Evolutionary conservation across 1,140 invertebrate genomes (phyloP).

Genomic region (Drosophila yakuba): DNA sequence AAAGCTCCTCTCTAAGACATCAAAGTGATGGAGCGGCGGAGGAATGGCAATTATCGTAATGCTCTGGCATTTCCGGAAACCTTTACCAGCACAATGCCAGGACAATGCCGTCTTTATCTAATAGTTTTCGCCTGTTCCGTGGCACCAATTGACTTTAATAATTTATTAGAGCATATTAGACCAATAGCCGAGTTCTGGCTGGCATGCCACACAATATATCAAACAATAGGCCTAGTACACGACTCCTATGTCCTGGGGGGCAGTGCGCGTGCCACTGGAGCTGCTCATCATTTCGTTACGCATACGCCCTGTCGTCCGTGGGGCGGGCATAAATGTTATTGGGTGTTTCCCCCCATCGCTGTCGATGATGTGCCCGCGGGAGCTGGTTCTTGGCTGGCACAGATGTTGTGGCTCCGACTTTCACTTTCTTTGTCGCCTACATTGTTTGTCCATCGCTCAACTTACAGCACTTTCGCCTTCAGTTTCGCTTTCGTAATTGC

Average conservation of each 20-base stretch:
- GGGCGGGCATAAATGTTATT: conserved; percentile 9
- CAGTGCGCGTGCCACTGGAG: conserved; percentile 54
- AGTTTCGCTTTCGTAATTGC: conserved; percentile 13
- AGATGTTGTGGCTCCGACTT: conserved; percentile 2
- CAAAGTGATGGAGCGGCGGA: conserved; percentile 19
- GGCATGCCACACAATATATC: conserved; percentile 60
- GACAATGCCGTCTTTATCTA: conserved; percentile 10
- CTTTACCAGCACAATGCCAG: neutral
- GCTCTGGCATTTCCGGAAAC: conserved; percentile 27
- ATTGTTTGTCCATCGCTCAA: conserved; percentile 65
- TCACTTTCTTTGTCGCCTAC: conserved; percentile 37
- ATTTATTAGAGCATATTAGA: conserved; percentile 66
- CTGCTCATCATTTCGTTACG: conserved; percentile 48
- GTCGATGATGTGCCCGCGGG: conserved; percentile 2
- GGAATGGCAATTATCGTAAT: conserved; percentile 66
- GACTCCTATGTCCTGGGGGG: conserved; percentile 43
- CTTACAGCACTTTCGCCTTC: conserved; percentile 71
- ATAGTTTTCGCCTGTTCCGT: conserved; percentile 45
- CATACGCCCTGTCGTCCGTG: conserved; percentile 27
- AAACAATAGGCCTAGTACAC: conserved; percentile 74
- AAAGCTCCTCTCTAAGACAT: conserved; percentile 24
- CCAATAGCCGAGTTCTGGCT: neutral
- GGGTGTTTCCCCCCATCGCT: neutral
- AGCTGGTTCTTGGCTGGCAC: neutral
- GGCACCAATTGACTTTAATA: conserved; percentile 61